Evolutionary conservation across 2,113 vertebrate species (phyloP), one percentile per base, ranked within the genome.

Genomic region (Ptyas mucosa): DNA sequence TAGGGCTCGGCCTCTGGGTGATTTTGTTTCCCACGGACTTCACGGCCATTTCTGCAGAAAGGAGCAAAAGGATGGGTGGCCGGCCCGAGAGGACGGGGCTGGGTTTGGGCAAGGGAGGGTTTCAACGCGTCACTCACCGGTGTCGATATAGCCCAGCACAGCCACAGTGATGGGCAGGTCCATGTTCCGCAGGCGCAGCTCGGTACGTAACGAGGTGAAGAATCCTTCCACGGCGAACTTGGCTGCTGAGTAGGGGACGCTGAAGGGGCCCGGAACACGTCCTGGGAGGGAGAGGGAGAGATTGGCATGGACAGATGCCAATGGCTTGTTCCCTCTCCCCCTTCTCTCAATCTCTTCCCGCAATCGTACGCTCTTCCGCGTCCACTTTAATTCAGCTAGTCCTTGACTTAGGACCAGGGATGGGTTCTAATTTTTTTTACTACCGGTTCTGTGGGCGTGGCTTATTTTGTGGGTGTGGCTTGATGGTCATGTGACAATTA

Each of bases 171-270:
- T 52, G 2, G 94, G 93, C 53, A 95, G 15, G 26, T 91, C 91
- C 34, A 34, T 90, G 20, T 92, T 89, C 85, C 46, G 92, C 6
- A 96, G 93, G 8, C 1, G 52, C 49, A 95, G 21, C 86, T 96
- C 95, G 12, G 53, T 90, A 1, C 94, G 94, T 26, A 96, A 81
- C 0, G 90, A 61, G 52, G 93, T 91, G 90, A 91, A 95, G 85
- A 96, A 96, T 5, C 95, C 95, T 87, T 96, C 95, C 81, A 96
- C 8, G 0, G 94, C 95, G 24, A 94, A 95, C 58, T 96, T 96
- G 87, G 93, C 24, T 34, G 94, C 93, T 26, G 29, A 26, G 20
- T 96, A 95, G 1, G 24, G 2, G 23, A 55, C 15, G 29, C 43
- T 21, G 55, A 95, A 95, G 8, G 94, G 95, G 26, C 49, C 0